These are phyloP conservation scores for Cecidostiba fungosa DNA, from an alignment of 2,888 invertebrate species.

Conservation along the genomic window DNA sequence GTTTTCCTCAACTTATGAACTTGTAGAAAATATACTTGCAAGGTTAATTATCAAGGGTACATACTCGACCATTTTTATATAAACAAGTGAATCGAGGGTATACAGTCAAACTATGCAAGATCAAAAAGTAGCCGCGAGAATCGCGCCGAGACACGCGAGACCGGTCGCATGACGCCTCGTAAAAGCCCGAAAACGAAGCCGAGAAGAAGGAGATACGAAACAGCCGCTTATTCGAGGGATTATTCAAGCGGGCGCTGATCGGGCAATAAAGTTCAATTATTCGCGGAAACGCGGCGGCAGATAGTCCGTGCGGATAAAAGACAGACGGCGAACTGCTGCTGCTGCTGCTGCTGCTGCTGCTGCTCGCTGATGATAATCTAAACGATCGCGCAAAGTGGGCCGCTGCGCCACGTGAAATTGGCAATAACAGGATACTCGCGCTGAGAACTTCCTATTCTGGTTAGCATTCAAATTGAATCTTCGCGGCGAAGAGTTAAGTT, in stretches of 20 bases:
- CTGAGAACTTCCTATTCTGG: constrained; percentile 76
- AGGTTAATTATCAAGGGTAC: neutral
- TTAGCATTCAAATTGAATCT: constrained; percentile 80
- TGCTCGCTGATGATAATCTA: constrained; percentile 76
- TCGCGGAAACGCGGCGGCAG: constrained; percentile 66
- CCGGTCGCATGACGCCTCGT: neutral
- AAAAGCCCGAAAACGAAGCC: neutral
- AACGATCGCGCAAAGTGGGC: constrained; percentile 78
- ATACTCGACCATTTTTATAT: neutral
- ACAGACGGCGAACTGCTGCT: constrained; percentile 50
- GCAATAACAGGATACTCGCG: constrained; percentile 76
- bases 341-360: neutral
- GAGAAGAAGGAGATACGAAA: neutral
- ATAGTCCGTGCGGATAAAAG: constrained; percentile 57
- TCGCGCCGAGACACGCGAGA: constrained; percentile 40
- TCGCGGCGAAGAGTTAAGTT: constrained; percentile 77
- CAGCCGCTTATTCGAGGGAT: neutral
- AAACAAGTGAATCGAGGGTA: neutral
- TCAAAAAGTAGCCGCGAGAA: too few relatives aligned
- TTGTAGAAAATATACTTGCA: too few relatives aligned
- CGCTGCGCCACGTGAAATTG: constrained; percentile 73
- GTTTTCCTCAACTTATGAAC: neutral
- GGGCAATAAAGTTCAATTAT: constrained; percentile 72
- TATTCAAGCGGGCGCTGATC: constrained; percentile 28
- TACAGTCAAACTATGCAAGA: too few relatives aligned